phyloP scores from a whole-genome alignment of 2,113 vertebrate genomes.

The Scortum barcoo region DNA sequence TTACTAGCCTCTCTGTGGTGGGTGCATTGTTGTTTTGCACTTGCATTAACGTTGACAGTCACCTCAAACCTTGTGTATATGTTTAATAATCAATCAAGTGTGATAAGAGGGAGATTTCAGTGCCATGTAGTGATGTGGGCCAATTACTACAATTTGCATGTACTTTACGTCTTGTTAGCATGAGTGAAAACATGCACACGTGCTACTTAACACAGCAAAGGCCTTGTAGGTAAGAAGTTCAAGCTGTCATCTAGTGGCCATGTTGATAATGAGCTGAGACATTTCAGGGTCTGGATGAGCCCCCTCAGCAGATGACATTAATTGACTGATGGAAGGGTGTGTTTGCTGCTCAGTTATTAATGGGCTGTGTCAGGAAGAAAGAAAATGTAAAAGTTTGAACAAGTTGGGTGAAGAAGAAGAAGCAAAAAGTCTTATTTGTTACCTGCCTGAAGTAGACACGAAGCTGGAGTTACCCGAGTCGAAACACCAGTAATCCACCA shows the following conservation, averaged over 20 bases:
- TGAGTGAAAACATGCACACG: too few species aligned
- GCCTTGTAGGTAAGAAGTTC: background rate
- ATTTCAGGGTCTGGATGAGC: background rate
- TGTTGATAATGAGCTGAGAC: background rate
- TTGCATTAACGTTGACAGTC: background rate
- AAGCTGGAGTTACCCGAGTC: too few species aligned
- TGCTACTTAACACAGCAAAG: background rate
- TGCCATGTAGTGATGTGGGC: background rate
- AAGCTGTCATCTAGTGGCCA: background rate
- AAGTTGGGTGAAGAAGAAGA: too few species aligned
- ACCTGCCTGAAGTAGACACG: too few species aligned
- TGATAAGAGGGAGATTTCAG: background rate
- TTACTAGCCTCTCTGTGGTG: background rate
- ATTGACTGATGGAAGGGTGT: background rate
- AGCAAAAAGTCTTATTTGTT: too few species aligned
- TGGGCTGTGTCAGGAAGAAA: background rate
- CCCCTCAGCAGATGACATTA: background rate
- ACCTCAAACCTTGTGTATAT: background rate
- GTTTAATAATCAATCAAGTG: background rate
- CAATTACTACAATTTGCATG: too few species aligned
- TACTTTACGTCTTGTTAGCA: background rate
- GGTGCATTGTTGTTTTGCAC: background rate
- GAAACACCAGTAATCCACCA: too few species aligned
- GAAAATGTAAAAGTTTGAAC: too few species aligned
- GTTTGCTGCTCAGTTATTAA: background rate